Base-by-base conservation (phyloP, 2,113 vertebrate genomes). In the Psittacula cyanocephala region DNA sequence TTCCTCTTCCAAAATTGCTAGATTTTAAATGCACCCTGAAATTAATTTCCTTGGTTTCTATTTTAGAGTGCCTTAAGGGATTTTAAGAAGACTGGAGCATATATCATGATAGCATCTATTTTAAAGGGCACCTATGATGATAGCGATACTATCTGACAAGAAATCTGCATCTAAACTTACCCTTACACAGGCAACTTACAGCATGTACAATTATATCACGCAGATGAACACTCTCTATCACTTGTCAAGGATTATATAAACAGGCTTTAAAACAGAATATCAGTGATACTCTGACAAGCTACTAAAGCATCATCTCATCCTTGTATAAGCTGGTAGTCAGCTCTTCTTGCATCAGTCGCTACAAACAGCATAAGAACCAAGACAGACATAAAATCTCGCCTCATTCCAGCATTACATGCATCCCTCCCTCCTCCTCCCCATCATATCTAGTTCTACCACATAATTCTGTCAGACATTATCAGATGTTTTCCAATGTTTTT, bases 361-460 rank as follows among this genome's bases (percentile, higher is more conserved):
- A 70, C 4, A 2, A 46, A 19, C 1, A 25, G 28, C 7, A 1
- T 28, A 46, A 69, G 46, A 53, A 69, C n/a, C 29, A 37, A 28
- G 49, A 15, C 24, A 78, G 25, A 27, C 27, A 2, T 17, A 60
- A n/a, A 35, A 47, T 44, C 33, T 39, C 17, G 39, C 44, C 24
- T 47, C 31, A 23, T 35, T 70, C n/a, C 70, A 64, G 46, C 25
- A 31, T 47, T 33, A 27, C 47, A 17, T 17, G 39, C n/a, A 55
- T 41, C 47, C 37, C 33, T 75, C 23, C 44, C 27, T 60, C 52
- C 28, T 64, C 28, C 33, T 63, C n/a, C 7, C 41, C 22, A 0
- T 17, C 3, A 0, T 31, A 37, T 33, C 33, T 81, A 28, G 37
- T 37, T 28, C 53, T 53, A n/a, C 23, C 33, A 39, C 0, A 0